Evolutionary conservation across 1,140 invertebrate species (phyloP), one percentile per base, ranked within the genome.

Genomic region (Solenopsis fugax): DNA sequence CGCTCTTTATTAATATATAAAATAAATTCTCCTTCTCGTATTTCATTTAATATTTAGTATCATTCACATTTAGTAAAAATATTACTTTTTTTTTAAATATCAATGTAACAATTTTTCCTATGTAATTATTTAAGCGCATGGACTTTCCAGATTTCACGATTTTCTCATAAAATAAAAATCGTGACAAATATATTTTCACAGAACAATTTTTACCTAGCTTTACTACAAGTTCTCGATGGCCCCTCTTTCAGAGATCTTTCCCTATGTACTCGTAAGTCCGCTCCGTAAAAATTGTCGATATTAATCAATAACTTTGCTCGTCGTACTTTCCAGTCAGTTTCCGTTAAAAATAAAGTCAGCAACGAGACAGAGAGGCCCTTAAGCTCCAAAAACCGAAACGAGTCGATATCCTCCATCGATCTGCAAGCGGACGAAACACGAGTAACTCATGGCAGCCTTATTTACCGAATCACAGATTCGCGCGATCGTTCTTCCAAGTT

Each of bases 401-500:
- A 82, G 54, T 41, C 54, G n/a, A 65, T 62, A 65, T 85, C 48
- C 24, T 13, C 29, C 52, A 78, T 87, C 78, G 88, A 89, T 89
- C 88, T 86, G 73, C 69, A 48, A 34, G 41, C 16, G 81, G 60
- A 72, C 65, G 75, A 62, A 81, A 48, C 85, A 71, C 87, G 88
- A 73, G 50, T 77, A 80, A 75, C 48, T 80, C 85, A 54, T 58
- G 50, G 6, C 75, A 56, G 56, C 50, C 21, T 72, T 87, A 78
- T 60, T 64, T 86, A 73, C 58, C 76, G 88, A 89, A 75, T 89
- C 88, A 72, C 75, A 89, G 86, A 87, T 89, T 89, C 84, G 81
- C 69, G 64, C 76, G 84, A 91, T 88, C 90, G 84, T 88, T 89
- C 86, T 87, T 89, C 56, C 75, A 12, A 56, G 13, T 81, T 92